Base-by-base conservation (phyloP, 2,888 invertebrate species). In the Troides helena region DNA sequence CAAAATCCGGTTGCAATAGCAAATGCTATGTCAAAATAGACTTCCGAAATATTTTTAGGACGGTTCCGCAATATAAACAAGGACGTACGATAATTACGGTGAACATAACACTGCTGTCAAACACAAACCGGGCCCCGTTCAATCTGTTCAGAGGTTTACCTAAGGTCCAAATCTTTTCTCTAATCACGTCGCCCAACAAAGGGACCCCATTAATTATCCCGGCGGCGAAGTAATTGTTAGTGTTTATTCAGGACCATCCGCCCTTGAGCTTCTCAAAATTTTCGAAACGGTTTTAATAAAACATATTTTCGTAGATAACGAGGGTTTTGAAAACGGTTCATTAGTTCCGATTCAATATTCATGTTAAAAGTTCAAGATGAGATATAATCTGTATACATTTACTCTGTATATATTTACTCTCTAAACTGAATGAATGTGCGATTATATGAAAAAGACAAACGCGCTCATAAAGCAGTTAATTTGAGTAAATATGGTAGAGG, bases 161-260 rank as follows among this genome's bases (percentile, higher is more conserved):
- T 66, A 63, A 66, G 66, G 59, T 66, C 70, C 67, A n/a, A 70
- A 67, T 63, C 67, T 70, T 70, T 70, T 66, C 67, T 56, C 67
- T 67, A 70, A 70, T 70, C 67, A 70, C 66, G 62, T 67, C 69
- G 62, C 65, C 65, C 58, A 62, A 70, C 70, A 70, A 67, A 70
- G 70, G 69, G 67, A 62, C 62, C 59, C 60, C 63, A 67, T 70
- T 70, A 63, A 70, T 70, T 70, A 67, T 70, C 62, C 67, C 70
- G 53, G 67, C 59, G 59, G 53, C 67, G 63, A 70, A 70, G 67
- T 63, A 63, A 70, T 70, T 70, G 70, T 59, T 63, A 70, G 66
- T 70, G 67, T 70, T 70, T 70, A 63, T 67, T 67, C 63, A 21
- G 70, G 70, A 25, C 70, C 53, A 62, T 62, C 14, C 58, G 67